These are phyloP conservation scores for Brachionus paranguensis DNA, from an alignment of 1,140 invertebrate species.

Conservation along the genomic window DNA sequence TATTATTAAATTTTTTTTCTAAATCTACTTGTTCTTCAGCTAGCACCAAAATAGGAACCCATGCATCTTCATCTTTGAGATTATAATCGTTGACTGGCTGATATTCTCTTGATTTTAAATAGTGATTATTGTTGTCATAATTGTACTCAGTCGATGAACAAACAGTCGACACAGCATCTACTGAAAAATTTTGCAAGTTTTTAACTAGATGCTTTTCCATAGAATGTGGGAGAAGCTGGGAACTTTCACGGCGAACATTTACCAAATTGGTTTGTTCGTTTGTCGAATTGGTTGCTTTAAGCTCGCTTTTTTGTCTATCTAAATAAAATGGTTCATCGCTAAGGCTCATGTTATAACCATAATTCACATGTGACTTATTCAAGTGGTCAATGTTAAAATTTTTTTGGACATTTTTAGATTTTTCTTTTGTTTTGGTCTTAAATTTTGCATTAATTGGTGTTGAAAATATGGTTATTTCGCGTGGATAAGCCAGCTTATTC, in stretches of 20 bases:
- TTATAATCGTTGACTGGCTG: background rate
- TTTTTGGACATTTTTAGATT: background rate
- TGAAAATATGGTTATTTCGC: constrained; percentile 16
- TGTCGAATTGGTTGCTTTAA: background rate
- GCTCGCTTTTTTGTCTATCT: background rate
- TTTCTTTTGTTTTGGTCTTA: background rate
- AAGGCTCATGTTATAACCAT: background rate
- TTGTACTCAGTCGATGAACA: background rate
- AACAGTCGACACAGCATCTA: background rate
- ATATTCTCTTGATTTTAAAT: constrained; percentile 6
- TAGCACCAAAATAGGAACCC: constrained; percentile 26
- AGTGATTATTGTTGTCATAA: constrained; percentile 6
- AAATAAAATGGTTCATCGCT: background rate
- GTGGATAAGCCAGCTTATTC: constrained; percentile 12
- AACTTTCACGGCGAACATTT: background rate
- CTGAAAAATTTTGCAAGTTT: constrained; percentile 24
- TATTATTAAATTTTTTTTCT: background rate
- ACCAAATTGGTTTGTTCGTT: background rate
- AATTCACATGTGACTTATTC: constrained; percentile 22
- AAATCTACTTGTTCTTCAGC: constrained; percentile 39
- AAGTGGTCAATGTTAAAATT: background rate
- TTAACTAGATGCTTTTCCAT: constrained; percentile 18
- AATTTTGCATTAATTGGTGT: background rate
- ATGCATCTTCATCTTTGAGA: constrained; percentile 37
- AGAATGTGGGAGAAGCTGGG: background rate